phyloP scores from a whole-genome alignment of 1,140 invertebrate species.

The Capitella teleta region DNA sequence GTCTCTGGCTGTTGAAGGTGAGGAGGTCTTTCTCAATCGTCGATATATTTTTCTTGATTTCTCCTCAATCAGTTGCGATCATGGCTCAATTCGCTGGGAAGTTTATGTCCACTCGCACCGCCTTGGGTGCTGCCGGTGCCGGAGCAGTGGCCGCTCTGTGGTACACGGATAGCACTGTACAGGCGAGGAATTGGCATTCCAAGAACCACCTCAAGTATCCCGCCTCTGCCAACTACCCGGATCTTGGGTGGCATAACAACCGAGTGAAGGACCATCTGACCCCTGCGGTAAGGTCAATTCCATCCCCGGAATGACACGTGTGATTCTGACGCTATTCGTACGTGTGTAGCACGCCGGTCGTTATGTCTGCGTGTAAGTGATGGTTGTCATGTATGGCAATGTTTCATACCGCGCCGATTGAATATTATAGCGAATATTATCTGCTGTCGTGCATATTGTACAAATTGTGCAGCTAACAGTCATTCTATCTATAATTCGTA shows the following conservation, averaged over 20 bases:
- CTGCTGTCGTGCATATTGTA: background rate
- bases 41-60: too few relatives aligned
- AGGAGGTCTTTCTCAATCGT: too few relatives aligned
- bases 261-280: conserved; percentile 14
- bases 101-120: too few relatives aligned
- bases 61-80: too few relatives aligned
- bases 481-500: too few relatives aligned
- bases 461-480: background rate
- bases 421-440: background rate
- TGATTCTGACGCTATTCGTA: background rate
- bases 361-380: background rate
- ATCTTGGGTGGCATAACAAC: conserved; percentile 14
- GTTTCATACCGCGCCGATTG: background rate
- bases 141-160: background rate
- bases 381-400: background rate
- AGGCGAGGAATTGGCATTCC: background rate
- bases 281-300: conserved; percentile 5
- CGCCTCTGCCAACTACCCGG: conserved; percentile 15
- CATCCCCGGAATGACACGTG: background rate
- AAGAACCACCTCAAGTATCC: conserved; percentile 13
- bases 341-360: background rate
- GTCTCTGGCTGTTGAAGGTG: too few relatives aligned
- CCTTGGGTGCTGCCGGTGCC: too few relatives aligned
- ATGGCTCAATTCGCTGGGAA: too few relatives aligned
- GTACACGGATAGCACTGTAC: background rate